These are phyloP conservation scores for Clostera curtula DNA, from an alignment of 2,888 invertebrate species.

Conservation along the genomic window DNA sequence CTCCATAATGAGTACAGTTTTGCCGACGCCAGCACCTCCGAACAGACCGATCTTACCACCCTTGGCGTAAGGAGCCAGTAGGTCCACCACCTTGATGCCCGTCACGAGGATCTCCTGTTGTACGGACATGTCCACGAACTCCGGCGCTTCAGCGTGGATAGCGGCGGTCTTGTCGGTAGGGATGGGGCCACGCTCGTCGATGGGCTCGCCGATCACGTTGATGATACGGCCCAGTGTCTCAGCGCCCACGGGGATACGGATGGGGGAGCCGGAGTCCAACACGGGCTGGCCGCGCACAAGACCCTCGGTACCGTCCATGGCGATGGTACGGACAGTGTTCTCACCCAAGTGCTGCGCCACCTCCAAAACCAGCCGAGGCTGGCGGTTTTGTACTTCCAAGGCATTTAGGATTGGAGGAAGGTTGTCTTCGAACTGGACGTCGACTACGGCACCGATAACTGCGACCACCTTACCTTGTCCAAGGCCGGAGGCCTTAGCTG, in stretches of 20 bases:
- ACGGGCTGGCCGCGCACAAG: constrained; percentile 89
- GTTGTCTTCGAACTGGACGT: constrained; percentile 95
- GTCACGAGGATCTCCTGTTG: constrained; percentile 92
- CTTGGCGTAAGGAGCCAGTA: constrained; percentile 93
- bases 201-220: constrained; percentile 91
- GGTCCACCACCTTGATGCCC: constrained; percentile 95
- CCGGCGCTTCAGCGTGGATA: constrained; percentile 93
- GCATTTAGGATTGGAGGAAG: constrained; percentile 96
- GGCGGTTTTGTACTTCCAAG: constrained; percentile 90
- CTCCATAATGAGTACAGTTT: constrained; percentile 97
- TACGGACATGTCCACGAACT: constrained; percentile 92
- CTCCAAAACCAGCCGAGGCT: constrained; percentile 87
- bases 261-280: constrained; percentile 87
- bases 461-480: constrained; percentile 86
- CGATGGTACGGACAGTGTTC: constrained; percentile 91
- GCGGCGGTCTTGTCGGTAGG: constrained; percentile 83
- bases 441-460: constrained; percentile 98
- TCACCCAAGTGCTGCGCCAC: constrained; percentile 95
- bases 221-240: constrained; percentile 94
- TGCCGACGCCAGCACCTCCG: constrained; percentile 96
- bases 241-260: constrained; percentile 92
- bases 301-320: constrained; percentile 96
- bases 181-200: constrained; percentile 93
- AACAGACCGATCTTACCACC: constrained; percentile 96
- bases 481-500: constrained; percentile 43